Conservation (phyloP, 2,113 vertebrate species). For the Hassar affinis region DNA sequence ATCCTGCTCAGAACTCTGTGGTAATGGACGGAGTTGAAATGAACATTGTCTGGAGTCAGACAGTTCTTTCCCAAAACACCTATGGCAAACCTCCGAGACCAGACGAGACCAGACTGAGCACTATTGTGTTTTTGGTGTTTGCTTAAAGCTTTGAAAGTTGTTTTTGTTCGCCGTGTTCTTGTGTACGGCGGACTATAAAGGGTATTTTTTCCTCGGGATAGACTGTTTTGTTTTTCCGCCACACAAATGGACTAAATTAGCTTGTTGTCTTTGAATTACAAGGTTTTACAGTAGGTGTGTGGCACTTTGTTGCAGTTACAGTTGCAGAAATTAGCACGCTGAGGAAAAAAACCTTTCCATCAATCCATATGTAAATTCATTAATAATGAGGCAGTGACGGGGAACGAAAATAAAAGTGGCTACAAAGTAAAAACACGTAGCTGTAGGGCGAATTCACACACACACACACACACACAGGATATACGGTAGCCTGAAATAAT, state of each 20-base stretch:
- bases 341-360: too few relatives aligned
- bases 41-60: slow-evolving; percentile 33
- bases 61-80: slow-evolving; percentile 7
- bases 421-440: neutral
- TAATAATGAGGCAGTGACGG: neutral
- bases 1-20: slow-evolving; percentile 20
- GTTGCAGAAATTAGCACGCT: neutral
- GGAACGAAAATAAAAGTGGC: neutral
- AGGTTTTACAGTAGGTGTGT: neutral
- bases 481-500: slow-evolving; percentile 8
- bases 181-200: neutral
- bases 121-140: slow-evolving; percentile 10
- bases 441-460: neutral
- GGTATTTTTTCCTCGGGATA: neutral
- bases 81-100: slow-evolving; percentile 4
- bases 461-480: neutral
- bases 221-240: neutral
- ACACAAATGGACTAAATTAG: too few relatives aligned
- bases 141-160: slow-evolving; percentile 17
- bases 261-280: neutral
- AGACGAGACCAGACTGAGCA: neutral
- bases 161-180: slow-evolving; percentile 11
- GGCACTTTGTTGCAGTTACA: neutral
- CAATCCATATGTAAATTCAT: neutral
- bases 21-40: slow-evolving; percentile 24